Conservation (phyloP, 1,140 invertebrate species). For the Cryptotermes secundus region DNA sequence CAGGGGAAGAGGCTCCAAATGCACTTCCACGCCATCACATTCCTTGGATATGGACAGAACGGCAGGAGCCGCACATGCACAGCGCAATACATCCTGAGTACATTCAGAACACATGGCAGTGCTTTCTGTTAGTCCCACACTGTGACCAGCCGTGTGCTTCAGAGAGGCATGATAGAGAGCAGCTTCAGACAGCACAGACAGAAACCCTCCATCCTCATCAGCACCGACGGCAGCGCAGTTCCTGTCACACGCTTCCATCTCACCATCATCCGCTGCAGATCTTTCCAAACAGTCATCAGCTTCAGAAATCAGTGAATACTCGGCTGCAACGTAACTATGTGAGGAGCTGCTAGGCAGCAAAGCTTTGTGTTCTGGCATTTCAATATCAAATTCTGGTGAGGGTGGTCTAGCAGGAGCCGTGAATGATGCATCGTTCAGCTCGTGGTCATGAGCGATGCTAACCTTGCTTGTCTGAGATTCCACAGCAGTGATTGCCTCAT, state of each 20-base stretch:
- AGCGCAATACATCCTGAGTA: too few relatives aligned
- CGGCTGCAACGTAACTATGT: neutral
- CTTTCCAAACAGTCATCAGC: neutral
- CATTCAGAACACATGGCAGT: too few relatives aligned
- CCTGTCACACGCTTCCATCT: neutral
- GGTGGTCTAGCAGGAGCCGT: neutral
- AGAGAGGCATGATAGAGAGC: neutral
- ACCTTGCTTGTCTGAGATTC: neutral
- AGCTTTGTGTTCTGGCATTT: neutral
- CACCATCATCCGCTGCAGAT: neutral
- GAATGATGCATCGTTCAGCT: neutral
- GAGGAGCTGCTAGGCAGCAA: neutral
- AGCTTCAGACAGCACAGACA: slow-evolving; percentile 9
- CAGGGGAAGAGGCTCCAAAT: too few relatives aligned
- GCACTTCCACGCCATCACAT: too few relatives aligned
- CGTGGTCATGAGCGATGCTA: neutral
- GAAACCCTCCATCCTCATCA: slow-evolving; percentile 6
- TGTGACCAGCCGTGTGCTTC: neutral
- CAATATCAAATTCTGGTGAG: slow-evolving; percentile 5
- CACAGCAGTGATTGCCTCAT: neutral
- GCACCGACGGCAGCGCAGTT: neutral
- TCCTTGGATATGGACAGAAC: too few relatives aligned
- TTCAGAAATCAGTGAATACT: slow-evolving; percentile 4
- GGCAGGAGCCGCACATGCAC: too few relatives aligned
- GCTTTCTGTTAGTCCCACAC: too few relatives aligned